Evolutionary conservation across 2,113 vertebrate species (phyloP), one percentile per base, ranked within the genome.

Genomic region (Psophia crepitans): DNA sequence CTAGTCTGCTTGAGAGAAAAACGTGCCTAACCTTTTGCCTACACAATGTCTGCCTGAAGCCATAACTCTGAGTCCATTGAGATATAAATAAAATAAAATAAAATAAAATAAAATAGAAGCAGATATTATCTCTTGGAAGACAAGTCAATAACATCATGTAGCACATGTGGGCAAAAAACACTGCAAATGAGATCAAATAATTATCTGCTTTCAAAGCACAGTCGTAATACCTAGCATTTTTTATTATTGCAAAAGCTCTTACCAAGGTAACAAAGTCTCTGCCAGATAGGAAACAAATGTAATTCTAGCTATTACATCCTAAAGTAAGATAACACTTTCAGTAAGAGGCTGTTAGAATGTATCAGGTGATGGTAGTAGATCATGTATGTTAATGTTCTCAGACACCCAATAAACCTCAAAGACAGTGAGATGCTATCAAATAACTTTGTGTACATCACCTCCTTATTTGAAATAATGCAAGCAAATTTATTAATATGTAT

Each of bases 281-380:
- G 26, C 14, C 7, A 11, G 56, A 58, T 10, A n/a, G 48, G 53
- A 81, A 35, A 41, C 46, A 61, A 90, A 26, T 8, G 2, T 60
- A 74, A 43, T 41, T 83, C n/a, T 83, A 41, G 33, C 68, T 94
- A 27, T 79, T 92, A 51, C 27, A 68, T 87, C 90, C 53, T 71
- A n/a, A 80, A 69, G 8, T 39, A 56, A 81, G 46, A 71, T 37
- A 46, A 63, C 5, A 7, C 37, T 92, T 75, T 94, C 61, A 94
- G 48, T 49, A 74, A 95, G 51, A 96, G 60, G 77, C 96, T 95
- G 95, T 96, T 91, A 89, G 95, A 97, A 90, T 93, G 48, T 57
- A 93, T 87, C 74, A 64, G 32, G n/a, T 92, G 46, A 93, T 79
- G 37, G 64, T 33, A 87, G 66, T 57, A 79, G 57, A 95, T 94